Base-by-base conservation (phyloP, 2,888 invertebrate genomes). In the Idaea straminata region DNA sequence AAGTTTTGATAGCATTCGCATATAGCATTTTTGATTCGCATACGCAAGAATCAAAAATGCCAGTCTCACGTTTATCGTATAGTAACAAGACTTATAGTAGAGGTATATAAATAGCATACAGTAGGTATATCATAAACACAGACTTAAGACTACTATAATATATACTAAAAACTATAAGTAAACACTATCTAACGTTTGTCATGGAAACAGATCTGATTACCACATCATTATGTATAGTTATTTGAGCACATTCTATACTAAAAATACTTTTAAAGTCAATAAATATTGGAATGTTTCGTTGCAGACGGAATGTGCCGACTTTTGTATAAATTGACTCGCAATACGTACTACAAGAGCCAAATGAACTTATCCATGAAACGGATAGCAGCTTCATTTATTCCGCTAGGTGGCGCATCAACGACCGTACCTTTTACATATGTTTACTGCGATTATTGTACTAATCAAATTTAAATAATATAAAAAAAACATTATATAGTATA, bases 211-310 rank as follows among this genome's bases (percentile, higher is more conserved):
- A 77, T 77, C 77, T 76, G 72, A 60, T 74, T 73, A 69, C 71
- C 72, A 70, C 63, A 70, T 57, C 64, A 71, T 67, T 71, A 59
- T 66, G 64, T 65, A 34, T 67, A 60, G 69, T 69, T 73, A 76
- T 78, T 81, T 82, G 82, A 82, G 82, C 82, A 81, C 78, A 72
- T 72, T 66, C 63, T 67, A 69, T 62, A 36, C 69, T 69, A 69
- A 69, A 66, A 69, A 69, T 64, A 70, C 66, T 66, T 70, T 34
- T 66, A 64, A 65, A 13, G 7, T 47, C 62, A 66, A 68, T 72
- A 74, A 75, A 77, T 68, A 72, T 65, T 67, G 71, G 71, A 76
- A 74, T 75, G 74, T 70, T 60, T 62, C 61, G 59, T 68, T 63
- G 61, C 64, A 47, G 62, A 63, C 65, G 72, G 72, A 65, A 75